These are phyloP conservation scores for Quadriops clusia DNA, from an alignment of 2,888 invertebrate genomes.

Conservation along the genomic window DNA sequence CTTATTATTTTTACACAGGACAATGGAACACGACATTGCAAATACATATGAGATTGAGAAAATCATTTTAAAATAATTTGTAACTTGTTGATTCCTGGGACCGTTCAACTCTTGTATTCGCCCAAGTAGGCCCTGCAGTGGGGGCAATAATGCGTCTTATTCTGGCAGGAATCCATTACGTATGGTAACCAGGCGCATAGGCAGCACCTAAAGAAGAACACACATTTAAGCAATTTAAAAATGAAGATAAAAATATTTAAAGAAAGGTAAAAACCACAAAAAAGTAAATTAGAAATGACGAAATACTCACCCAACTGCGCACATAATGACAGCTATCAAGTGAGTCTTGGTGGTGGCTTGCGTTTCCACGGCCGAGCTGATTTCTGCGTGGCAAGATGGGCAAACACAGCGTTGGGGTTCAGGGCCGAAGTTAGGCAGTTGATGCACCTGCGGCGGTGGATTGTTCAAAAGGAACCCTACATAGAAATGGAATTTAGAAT, in stretches of 20 bases:
- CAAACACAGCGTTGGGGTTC: conserved; percentile 31
- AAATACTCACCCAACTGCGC: conserved; percentile 33
- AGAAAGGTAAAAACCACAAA: not conserved
- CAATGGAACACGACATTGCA: too few relatives aligned
- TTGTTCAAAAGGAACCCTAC: too few relatives aligned
- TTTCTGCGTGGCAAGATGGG: conserved; percentile 35
- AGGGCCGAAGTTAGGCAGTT: conserved; percentile 33
- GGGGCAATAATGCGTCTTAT: conserved; percentile 6
- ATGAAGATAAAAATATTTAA: not conserved
- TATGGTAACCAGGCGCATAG: conserved; percentile 6
- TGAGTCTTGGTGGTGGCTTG: conserved; percentile 38
- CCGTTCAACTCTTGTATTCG: conserved; percentile 1
- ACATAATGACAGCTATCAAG: conserved; percentile 36
- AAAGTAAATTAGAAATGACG: conserved; percentile 1
- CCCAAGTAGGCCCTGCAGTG: conserved; percentile 4
- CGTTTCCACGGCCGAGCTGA: conserved; percentile 32
- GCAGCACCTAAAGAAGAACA: conserved; percentile 6
- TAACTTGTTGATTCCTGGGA: conserved; percentile 4
- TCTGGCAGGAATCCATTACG: conserved; percentile 2
- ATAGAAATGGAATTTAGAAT: too few relatives aligned
- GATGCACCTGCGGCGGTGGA: too few relatives aligned
- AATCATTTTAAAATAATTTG: not conserved
- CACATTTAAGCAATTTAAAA: not conserved
- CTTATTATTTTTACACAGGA: too few relatives aligned
- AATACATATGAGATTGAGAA: conserved; percentile 4